phyloP scores from a whole-genome alignment of 2,797 vertebrate species.

The Anabacerthia variegaticeps region DNA sequence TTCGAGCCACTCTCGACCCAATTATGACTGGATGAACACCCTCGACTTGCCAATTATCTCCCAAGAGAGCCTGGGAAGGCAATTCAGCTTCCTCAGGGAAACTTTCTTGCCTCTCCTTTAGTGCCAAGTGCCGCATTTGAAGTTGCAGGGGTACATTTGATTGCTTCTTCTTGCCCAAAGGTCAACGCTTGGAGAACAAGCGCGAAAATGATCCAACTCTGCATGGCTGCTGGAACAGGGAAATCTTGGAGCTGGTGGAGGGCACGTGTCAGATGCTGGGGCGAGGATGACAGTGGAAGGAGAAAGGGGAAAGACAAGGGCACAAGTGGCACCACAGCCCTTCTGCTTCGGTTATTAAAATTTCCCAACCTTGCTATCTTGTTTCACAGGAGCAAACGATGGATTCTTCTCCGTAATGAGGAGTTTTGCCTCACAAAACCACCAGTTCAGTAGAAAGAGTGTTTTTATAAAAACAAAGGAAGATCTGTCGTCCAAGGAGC shows the following conservation, averaged over 20 bases:
- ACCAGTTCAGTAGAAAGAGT: accelerated
- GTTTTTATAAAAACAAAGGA: neutral
- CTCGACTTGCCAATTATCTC: conserved; percentile 1
- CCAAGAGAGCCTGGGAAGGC: neutral
- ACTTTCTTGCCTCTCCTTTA: neutral
- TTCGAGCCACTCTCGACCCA: neutral
- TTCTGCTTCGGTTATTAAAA: neutral
- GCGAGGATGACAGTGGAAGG: neutral
- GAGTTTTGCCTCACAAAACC: neutral
- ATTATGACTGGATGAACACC: neutral
- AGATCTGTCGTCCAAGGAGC: neutral
- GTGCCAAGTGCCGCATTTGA: neutral
- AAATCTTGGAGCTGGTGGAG: conserved; percentile 10
- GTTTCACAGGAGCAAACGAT: neutral
- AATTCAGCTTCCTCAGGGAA: conserved; percentile 19
- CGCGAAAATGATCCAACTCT: neutral
- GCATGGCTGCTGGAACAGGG: neutral
- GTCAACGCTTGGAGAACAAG: conserved; percentile 22
- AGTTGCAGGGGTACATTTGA: neutral
- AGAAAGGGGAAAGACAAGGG: neutral
- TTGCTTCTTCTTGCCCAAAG: conserved; percentile 11
- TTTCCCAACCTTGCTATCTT: neutral
- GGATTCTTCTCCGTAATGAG: neutral
- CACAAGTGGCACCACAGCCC: neutral
- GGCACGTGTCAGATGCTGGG: neutral